Evolutionary conservation across 2,113 vertebrate genomes (phyloP), one percentile per base, ranked within the genome.

Genomic region (Ornithorhynchus anatinus): DNA sequence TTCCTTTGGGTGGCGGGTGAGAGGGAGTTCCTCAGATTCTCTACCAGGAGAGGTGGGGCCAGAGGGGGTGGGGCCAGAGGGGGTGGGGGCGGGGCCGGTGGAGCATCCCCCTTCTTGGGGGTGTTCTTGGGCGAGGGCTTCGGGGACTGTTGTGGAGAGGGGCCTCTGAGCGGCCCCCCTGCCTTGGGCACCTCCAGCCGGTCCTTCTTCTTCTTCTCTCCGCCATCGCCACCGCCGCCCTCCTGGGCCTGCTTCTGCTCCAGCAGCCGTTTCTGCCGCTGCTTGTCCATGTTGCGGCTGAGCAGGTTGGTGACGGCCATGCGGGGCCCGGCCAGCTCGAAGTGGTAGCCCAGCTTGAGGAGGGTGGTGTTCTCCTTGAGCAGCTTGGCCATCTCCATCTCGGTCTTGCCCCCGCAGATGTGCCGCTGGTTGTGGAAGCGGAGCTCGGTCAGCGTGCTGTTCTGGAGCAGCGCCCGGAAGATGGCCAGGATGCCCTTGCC

Each of bases 371-470:
- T 99, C 8, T 99, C 97, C 78, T 96, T 97, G 59, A 99, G 92
- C 25, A 99, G 91, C 74, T 95, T 96, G 58, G 93, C 95, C 50
- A 99, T 97, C 92, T 99, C 98, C 98, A 99, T 99, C 89, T 99
- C 98, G 0, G 96, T 96, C 89, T 98, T 98, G 25, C 98, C 98
- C 0, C 98, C 98, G 0, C 97, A 97, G 85, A 99, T 96, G 91
- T 99, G 98, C 2, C 98, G 90, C 89, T 99, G 98, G 91, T 99
- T 99, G 84, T 99, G 98, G 83, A 99, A 99, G 23, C 97, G 96
- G 10, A 99, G 94, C 89, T 99, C 98, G 0, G 97, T 97, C 69
- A 99, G 92, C 0, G 95, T 94, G 84, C 85, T 67, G 91, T 99
- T 99, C 92, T 96, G 91, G 43, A 96, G 95, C 66, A 99, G 92